Percentiles rank a stretch among this genome's conserved stretches.
Evolutionary conservation across 2,797 vertebrate species (phyloP).

Genomic region (Hipposideros larvatus): DNA sequence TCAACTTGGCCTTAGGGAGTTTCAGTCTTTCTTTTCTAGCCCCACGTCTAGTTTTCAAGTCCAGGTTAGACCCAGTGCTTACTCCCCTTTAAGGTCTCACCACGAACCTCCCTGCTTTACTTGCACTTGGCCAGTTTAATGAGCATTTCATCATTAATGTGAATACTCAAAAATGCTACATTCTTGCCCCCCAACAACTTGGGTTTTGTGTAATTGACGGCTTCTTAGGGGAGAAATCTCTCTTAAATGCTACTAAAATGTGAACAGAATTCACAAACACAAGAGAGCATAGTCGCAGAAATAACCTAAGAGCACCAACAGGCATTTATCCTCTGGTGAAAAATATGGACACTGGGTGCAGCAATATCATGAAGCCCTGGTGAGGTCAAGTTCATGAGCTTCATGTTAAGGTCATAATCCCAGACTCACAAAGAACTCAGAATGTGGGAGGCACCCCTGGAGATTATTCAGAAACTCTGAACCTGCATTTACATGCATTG

Average conservation of each 20-base stretch:
- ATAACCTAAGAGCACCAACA: neutral
- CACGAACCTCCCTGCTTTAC: neutral
- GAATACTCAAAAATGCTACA: slow-evolving; percentile 20
- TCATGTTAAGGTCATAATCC: neutral
- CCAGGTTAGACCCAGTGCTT: neutral
- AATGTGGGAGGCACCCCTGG: neutral
- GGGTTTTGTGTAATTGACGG: neutral
- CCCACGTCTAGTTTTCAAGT: neutral
- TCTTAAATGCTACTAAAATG: neutral
- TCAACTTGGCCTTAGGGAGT: neutral
- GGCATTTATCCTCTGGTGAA: neutral
- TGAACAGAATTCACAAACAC: neutral
- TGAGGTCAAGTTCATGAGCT: neutral
- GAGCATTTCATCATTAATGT: neutral
- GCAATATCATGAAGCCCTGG: neutral
- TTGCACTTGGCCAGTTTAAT: neutral
- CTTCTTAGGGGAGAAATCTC: neutral
- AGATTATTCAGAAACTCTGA: neutral
- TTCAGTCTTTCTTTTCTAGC: neutral
- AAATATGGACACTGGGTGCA: neutral
- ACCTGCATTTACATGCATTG: neutral
- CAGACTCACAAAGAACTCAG: neutral
- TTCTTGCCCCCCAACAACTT: neutral
- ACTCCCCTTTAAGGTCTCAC: neutral
- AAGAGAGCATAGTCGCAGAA: neutral